Evolutionary conservation across 2,888 invertebrate genomes (phyloP), one percentile per base, ranked within the genome.

Genomic region (Molanna angustata): DNA sequence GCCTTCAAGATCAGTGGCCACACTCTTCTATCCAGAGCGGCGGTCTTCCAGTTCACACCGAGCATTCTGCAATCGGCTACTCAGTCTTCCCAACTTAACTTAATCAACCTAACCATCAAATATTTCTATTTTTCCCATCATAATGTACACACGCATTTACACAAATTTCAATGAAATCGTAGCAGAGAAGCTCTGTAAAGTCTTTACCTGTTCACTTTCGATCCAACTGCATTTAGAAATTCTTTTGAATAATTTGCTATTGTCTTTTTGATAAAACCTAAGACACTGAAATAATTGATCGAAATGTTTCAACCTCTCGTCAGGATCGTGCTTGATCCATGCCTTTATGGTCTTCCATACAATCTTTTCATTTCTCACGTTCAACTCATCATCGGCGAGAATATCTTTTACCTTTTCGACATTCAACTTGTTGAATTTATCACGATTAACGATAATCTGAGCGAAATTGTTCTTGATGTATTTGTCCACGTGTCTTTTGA

Each of bases 321-420:
- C 70, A 17, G 78, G 68, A 54, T 82, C 78, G 60, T 78, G 76
- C 62, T 84, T 82, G 19, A 85, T 72, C 90, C 90, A 90, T 43
- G 76, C 78, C 66, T 83, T 80, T 13, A 88, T 76, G 2, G 86
- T 85, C 66, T 86, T 84, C 68, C 88, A 88, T 33, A 88, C 86
- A 52, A 80, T 75, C 68, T 87, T 85, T 71, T 90, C 90, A 61
- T 79, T 80, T 55, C 79, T 77, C 16, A 85, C 83, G 68, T 89
- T 89, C 43, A 90, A 69, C 63, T 84, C 82, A 64, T 90, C 89
- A 63, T 87, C 84, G 46, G 74, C 69, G 43, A 89, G 70, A 57
- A 88, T 78, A 52, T 80, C 79, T 61, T 78, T 74, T 37, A 89
- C 66, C 63, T 88, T 85, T 41, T 82, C 78, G 42, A 72, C 72